phyloP scores from a whole-genome alignment of 2,113 vertebrate species.

The Pygathrix nemaeus region DNA sequence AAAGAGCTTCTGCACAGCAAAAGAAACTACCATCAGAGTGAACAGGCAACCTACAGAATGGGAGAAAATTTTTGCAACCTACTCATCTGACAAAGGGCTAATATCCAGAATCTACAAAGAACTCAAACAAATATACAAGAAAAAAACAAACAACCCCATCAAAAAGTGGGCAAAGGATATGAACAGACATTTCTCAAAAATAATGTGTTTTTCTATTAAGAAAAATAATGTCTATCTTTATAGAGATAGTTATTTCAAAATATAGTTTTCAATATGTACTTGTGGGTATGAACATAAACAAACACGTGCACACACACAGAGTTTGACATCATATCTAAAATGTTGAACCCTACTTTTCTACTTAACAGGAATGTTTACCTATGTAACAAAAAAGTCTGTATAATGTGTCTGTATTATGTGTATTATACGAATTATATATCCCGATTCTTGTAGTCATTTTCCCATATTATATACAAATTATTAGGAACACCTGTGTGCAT shows the following conservation, averaged over 20 bases:
- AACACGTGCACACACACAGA: not conserved
- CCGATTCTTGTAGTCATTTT: not conserved
- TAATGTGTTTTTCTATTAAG: constrained; percentile 2
- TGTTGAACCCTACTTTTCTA: not conserved
- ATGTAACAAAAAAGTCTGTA: not conserved
- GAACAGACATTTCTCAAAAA: not conserved
- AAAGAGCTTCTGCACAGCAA: no score
- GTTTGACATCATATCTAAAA: not conserved
- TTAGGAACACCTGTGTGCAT: not conserved
- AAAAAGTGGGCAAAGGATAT: no score
- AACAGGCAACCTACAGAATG: no score
- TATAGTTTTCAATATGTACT: not conserved
- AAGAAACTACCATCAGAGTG: no score
- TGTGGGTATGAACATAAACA: not conserved
- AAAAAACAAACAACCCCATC: no score
- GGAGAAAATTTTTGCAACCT: no score
- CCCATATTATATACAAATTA: not conserved
- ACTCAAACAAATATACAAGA: no score
- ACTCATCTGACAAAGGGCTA: no score
- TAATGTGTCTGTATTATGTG: not conserved
- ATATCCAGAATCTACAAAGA: no score
- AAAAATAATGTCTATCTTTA: not conserved
- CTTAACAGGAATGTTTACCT: not conserved
- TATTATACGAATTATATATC: not conserved
- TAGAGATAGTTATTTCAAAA: not conserved